Conservation (phyloP, 2,888 invertebrate species). For the Drosophila mimica region DNA sequence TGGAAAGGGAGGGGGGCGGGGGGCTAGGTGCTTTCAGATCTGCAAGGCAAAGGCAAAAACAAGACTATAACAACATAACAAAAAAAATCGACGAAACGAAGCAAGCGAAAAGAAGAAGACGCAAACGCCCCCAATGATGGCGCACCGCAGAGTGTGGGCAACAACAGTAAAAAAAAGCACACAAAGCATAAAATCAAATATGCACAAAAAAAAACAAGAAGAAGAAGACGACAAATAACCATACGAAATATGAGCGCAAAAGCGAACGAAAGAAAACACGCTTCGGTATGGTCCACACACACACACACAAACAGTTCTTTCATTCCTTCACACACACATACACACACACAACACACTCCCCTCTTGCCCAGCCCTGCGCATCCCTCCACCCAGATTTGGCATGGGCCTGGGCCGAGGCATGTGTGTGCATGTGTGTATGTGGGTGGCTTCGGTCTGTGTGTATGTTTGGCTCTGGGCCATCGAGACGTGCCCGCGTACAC, state of each 20-base stretch:
- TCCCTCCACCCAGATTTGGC: constrained; percentile 17
- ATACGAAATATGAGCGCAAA: constrained; percentile 74
- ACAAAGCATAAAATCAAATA: constrained; percentile 79
- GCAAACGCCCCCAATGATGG: constrained; percentile 75
- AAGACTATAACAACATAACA: constrained; percentile 27
- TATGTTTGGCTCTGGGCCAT: constrained; percentile 71
- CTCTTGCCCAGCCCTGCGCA: constrained; percentile 8
- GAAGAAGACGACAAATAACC: constrained; percentile 48
- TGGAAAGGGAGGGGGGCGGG: neutral
- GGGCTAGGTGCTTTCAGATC: constrained; percentile 18
- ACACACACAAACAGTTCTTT: constrained; percentile 25
- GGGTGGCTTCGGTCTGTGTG: constrained; percentile 42
- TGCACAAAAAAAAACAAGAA: constrained; percentile 51
- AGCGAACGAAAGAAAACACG: constrained; percentile 61
- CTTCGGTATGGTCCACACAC: constrained; percentile 33
- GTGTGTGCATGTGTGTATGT: constrained; percentile 25
- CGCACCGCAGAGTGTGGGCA: constrained; percentile 60
- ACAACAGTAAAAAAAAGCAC: constrained; percentile 74
- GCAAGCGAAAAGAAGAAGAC: constrained; percentile 23
- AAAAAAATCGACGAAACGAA: constrained; percentile 14
- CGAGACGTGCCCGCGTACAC: constrained; percentile 61
- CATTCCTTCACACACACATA: constrained; percentile 29
- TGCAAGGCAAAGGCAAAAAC: constrained; percentile 33
- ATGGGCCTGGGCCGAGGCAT: constrained; percentile 38
- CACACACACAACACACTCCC: constrained; percentile 11